Conservation (phyloP, 2,797 vertebrate species). For the Anguilla obscura region DNA sequence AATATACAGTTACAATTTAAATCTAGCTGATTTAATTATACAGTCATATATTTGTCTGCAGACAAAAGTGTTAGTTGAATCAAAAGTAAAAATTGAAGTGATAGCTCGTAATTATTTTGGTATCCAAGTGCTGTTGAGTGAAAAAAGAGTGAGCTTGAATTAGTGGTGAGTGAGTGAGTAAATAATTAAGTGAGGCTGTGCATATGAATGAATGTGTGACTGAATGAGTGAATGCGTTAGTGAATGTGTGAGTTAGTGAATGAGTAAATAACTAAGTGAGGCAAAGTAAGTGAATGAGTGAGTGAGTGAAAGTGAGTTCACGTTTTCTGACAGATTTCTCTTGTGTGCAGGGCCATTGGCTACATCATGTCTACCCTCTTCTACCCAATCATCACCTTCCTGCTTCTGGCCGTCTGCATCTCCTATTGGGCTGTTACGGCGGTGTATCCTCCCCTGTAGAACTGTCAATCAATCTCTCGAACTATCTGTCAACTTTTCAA, state of each 20-base stretch:
- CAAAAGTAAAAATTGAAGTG: not conserved
- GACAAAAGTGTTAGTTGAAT: not conserved
- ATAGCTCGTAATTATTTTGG: not conserved
- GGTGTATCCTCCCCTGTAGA: conserved; percentile 86
- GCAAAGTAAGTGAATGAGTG: not conserved
- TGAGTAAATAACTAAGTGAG: not conserved
- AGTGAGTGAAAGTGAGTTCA: not conserved
- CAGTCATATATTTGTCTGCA: not conserved
- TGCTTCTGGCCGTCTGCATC: conserved; percentile 88
- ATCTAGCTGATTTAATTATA: not conserved
- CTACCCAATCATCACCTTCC: conserved; percentile 90
- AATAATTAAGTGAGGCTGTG: not conserved
- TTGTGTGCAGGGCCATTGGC: conserved; percentile 81
- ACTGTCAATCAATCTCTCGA: not conserved
- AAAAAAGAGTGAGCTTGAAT: not conserved
- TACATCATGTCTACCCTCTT: conserved; percentile 88
- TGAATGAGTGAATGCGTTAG: not conserved
- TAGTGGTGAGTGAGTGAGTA: not conserved
- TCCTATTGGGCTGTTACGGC: conserved; percentile 90
- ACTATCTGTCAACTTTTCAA: not conserved
- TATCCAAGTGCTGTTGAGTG: not conserved
- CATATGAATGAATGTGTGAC: not conserved
- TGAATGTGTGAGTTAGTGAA: not conserved
- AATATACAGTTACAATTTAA: not conserved
- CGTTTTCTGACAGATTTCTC: conserved; percentile 17